Conservation (phyloP, 1,140 invertebrate species). For the Metopolophium dirhodum region DNA sequence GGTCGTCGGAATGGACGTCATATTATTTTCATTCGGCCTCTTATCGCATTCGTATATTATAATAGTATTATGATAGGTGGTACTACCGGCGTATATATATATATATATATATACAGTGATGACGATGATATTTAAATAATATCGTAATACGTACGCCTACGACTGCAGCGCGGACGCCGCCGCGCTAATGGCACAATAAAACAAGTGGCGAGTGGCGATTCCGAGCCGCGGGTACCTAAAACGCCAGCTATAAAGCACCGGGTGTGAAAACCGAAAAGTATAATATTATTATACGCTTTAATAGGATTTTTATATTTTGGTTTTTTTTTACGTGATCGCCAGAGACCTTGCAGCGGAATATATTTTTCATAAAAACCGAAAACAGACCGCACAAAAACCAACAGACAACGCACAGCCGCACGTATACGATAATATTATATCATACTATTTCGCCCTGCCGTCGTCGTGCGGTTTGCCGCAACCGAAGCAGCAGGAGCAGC, state of each 20-base stretch:
- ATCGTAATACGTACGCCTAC: neutral
- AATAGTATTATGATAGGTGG: no score
- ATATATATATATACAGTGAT: neutral
- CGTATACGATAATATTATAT: neutral
- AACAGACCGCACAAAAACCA: conserved; percentile 41
- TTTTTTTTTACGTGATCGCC: neutral
- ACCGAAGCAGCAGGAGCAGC: neutral
- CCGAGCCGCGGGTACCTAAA: neutral
- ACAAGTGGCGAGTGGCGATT: neutral
- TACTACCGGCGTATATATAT: neutral
- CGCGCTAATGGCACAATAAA: conserved; percentile 25
- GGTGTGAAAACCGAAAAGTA: conserved; percentile 34
- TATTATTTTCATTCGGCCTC: neutral
- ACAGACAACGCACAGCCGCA: conserved; percentile 6
- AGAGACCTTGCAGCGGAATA: conserved; percentile 8
- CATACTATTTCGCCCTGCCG: neutral
- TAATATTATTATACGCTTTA: neutral
- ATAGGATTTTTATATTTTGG: neutral
- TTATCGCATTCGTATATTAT: neutral
- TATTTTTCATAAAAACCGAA: conserved; percentile 25
- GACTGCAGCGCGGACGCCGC: neutral
- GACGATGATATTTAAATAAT: neutral
- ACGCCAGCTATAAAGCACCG: neutral
- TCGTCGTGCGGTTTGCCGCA: conserved; percentile 34
- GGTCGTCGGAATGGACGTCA: neutral